Conservation (phyloP, 2,888 invertebrate species). For the Eumerus sabulonum region DNA sequence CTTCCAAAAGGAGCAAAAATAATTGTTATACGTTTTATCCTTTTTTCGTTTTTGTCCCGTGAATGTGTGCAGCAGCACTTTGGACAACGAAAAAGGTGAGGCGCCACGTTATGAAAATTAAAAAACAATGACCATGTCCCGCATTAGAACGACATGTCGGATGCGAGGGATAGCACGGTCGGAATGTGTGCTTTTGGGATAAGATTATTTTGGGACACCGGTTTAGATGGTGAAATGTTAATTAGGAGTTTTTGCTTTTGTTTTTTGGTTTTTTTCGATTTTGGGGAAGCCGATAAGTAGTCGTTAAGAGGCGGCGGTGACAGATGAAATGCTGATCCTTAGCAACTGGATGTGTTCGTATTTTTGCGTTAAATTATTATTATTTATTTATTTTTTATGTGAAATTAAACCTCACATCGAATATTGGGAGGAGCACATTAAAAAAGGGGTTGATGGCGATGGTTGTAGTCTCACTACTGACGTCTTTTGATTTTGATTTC, state of each 20-base stretch:
- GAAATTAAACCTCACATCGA: too few relatives aligned
- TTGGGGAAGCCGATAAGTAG: not conserved
- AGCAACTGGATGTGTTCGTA: too few relatives aligned
- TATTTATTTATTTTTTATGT: too few relatives aligned
- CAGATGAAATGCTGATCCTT: too few relatives aligned
- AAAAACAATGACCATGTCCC: not conserved
- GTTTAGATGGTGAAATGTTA: conserved; percentile 35
- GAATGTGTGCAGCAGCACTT: conserved; percentile 54
- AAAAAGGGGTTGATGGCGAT: too few relatives aligned
- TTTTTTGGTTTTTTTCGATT: not conserved
- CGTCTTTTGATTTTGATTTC: too few relatives aligned
- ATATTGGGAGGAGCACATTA: too few relatives aligned
- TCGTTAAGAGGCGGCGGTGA: too few relatives aligned
- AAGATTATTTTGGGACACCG: conserved; percentile 2
- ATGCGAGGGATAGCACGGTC: conserved; percentile 12
- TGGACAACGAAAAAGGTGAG: conserved; percentile 56
- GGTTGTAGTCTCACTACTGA: too few relatives aligned
- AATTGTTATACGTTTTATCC: conserved; percentile 51
- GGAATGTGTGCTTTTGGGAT: conserved; percentile 28
- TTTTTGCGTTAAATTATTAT: too few relatives aligned
- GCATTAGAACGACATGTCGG: conserved; percentile 47
- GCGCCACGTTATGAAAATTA: conserved; percentile 50
- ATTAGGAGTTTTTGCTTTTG: conserved; percentile 42
- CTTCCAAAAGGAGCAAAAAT: conserved; percentile 63
- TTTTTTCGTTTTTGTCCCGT: not conserved